phyloP scores from a whole-genome alignment of 2,797 vertebrate genomes.

The Todus mexicanus region DNA sequence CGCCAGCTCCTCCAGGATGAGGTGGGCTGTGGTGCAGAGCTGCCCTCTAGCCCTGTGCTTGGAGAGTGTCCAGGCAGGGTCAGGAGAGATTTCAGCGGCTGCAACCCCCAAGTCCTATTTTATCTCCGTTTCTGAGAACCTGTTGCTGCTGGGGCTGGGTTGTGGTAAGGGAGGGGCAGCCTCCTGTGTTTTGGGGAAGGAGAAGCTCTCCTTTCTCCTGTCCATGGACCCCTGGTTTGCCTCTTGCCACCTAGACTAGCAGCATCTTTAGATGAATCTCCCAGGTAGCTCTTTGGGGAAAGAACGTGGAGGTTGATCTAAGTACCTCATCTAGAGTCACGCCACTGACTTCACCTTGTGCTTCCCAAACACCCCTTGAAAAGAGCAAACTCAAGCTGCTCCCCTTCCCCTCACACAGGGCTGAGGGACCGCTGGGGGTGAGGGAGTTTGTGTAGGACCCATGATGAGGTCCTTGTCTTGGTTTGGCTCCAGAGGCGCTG shows the following conservation, averaged over 20 bases:
- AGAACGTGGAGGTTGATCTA: not conserved
- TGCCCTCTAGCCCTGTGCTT: not conserved
- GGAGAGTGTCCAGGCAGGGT: not conserved
- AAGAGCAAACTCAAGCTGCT: not conserved
- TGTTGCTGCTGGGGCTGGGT: not conserved
- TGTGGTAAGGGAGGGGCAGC: not conserved
- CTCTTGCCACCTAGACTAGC: not conserved
- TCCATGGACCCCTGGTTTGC: not conserved
- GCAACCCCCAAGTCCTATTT: not conserved
- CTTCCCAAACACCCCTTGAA: not conserved
- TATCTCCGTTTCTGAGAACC: not conserved
- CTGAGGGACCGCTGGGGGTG: not conserved
- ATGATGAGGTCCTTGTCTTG: not conserved
- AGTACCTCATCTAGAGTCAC: not conserved
- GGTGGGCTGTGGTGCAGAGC: not conserved
- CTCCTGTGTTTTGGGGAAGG: not conserved
- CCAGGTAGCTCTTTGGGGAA: not conserved
- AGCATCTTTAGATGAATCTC: not conserved
- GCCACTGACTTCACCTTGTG: not conserved
- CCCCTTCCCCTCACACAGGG: rapidly evolving
- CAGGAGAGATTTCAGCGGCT: not conserved
- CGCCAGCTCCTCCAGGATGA: not conserved
- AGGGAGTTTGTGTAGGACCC: not conserved
- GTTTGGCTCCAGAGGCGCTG: not conserved
- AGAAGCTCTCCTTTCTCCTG: not conserved